A percentile compares a stretch with the other conserved stretches of the same genome.
These are phyloP conservation scores for Tiphia femorata DNA, from an alignment of 2,888 invertebrate genomes.

Conservation along the genomic window DNA sequence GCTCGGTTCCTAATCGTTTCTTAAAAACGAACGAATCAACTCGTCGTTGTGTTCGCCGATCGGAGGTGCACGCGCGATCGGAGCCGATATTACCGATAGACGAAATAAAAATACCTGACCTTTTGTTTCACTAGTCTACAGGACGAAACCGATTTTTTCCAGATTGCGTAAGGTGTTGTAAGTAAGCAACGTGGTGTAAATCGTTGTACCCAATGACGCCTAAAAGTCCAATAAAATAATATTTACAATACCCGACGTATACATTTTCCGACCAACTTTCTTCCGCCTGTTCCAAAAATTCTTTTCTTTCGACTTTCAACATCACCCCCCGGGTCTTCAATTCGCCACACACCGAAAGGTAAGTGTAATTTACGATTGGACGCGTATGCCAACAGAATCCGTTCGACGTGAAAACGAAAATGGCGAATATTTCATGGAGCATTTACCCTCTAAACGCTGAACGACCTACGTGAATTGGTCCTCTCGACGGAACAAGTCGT, in stretches of 20 bases:
- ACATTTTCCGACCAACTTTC: too few relatives aligned
- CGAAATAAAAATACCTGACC: constrained; percentile 30
- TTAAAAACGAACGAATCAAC: background rate
- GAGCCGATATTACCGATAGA: constrained; percentile 30
- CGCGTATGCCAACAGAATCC: too few relatives aligned
- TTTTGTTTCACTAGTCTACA: constrained; percentile 23
- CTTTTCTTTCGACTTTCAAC: background rate
- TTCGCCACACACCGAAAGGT: too few relatives aligned
- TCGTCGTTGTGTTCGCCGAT: constrained; percentile 24
- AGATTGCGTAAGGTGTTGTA: constrained; percentile 48
- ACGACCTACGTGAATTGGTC: constrained; percentile 12
- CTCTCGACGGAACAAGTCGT: constrained; percentile 15
- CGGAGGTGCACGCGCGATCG: constrained; percentile 15
- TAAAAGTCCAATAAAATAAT: constrained; percentile 53
- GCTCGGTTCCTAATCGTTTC: background rate
- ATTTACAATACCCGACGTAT: constrained; percentile 41
- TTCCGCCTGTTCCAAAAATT: background rate
- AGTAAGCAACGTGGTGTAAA: constrained; percentile 52
- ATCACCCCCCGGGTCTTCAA: too few relatives aligned
- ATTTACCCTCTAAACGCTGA: background rate
- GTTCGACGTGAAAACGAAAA: background rate
- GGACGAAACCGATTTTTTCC: constrained; percentile 30
- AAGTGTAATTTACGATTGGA: too few relatives aligned
- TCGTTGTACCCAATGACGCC: constrained; percentile 52
- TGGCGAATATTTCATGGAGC: constrained; percentile 7